Evolutionary conservation across 92 coral and sea anemone species (phyloP).

Genomic region (Parazoanthus atlanticus): DNA sequence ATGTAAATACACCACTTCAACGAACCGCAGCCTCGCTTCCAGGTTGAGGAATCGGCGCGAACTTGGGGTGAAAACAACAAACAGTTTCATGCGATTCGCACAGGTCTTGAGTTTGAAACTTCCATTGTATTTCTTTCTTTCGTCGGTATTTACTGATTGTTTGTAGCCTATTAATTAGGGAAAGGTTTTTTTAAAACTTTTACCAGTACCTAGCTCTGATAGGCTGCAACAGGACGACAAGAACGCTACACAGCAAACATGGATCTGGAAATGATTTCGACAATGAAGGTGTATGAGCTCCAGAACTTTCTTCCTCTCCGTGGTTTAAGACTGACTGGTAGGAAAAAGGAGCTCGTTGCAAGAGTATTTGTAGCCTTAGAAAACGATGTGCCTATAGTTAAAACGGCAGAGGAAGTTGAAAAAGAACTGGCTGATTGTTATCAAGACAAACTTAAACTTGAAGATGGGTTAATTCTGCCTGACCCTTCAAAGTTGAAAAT

Average conservation of each 20-base stretch:
- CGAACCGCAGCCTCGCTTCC: background rate
- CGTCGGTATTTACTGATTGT: constrained; percentile 26
- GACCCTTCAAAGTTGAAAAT: constrained; percentile 50
- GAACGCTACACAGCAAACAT: constrained; percentile 26
- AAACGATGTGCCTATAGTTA: constrained; percentile 47
- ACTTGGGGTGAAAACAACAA: constrained; percentile 32
- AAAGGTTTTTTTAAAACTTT: constrained; percentile 34
- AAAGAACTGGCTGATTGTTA: constrained; percentile 45
- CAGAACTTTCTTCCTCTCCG: constrained; percentile 48
- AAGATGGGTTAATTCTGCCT: constrained; percentile 36
- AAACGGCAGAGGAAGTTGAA: constrained; percentile 54
- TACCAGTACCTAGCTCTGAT: constrained; percentile 33
- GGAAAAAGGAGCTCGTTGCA: constrained; percentile 56
- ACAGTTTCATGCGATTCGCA: constrained; percentile 6
- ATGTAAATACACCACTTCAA: constrained; percentile 16
- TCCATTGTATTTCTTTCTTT: no score
- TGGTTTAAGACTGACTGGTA: constrained; percentile 42
- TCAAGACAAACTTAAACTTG: constrained; percentile 37
- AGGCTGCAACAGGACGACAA: constrained; percentile 27
- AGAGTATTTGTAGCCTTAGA: constrained; percentile 56
- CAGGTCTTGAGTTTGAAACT: constrained; percentile 32
- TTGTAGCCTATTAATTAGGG: constrained; percentile 35
- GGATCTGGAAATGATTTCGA: constrained; percentile 45
- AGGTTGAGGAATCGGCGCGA: background rate
- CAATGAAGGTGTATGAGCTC: constrained; percentile 54